These are phyloP conservation scores for Choloepus hoffmanni DNA, from an alignment of 2,113 vertebrate genomes.

Conservation along the genomic window DNA sequence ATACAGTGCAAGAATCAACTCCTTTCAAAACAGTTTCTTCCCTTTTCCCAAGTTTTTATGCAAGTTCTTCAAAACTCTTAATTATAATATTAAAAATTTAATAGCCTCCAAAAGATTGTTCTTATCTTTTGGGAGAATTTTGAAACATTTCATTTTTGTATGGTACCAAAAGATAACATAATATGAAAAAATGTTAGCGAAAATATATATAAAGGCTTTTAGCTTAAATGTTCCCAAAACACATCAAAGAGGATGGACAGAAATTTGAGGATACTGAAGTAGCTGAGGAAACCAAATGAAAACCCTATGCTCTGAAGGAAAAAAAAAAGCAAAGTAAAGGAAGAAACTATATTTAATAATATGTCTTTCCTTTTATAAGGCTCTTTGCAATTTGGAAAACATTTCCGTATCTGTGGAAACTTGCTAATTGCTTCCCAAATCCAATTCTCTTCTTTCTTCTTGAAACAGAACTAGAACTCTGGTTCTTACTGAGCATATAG, in stretches of 20 bases:
- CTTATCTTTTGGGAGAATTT: not conserved
- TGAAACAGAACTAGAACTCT: conserved; percentile 30
- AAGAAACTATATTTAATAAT: not conserved
- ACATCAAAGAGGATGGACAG: not conserved
- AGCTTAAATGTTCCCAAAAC: conserved; percentile 9
- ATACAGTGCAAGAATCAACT: conserved; percentile 4
- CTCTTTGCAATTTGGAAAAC: not conserved
- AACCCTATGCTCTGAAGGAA: not conserved
- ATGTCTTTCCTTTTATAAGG: not conserved
- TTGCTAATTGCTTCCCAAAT: not conserved
- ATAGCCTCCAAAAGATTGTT: not conserved
- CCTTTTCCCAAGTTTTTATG: not conserved
- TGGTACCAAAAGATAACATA: not conserved
- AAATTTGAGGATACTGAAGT: not conserved
- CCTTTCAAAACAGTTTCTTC: conserved; percentile 15
- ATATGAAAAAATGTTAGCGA: not conserved
- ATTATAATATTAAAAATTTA: conserved; percentile 26
- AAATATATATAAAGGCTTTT: not conserved
- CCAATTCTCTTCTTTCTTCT: not conserved
- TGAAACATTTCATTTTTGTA: conserved; percentile 4
- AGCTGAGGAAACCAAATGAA: not conserved
- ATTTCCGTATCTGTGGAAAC: not conserved
- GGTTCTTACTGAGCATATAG: not conserved
- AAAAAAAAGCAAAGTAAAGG: not conserved
- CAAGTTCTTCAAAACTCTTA: not conserved